Conservation (phyloP, 92 coral and sea anemone species). For the Palythoa heliodiscus region DNA sequence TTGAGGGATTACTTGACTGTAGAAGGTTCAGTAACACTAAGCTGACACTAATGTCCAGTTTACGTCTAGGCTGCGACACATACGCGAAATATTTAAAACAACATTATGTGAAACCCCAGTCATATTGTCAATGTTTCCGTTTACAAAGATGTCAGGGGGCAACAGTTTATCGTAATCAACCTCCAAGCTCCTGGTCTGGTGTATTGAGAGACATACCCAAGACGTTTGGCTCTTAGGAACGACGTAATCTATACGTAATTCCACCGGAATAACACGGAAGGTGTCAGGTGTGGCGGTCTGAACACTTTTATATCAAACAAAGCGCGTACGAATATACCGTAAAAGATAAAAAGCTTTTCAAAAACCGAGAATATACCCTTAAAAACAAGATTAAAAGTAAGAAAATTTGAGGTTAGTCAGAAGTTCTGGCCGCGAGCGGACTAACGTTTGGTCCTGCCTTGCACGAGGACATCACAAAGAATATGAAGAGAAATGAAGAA, state of each 20-base stretch:
- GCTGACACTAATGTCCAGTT: not conserved
- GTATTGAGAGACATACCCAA: conserved; percentile 25
- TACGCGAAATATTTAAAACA: conserved; percentile 11
- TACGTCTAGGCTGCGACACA: conserved; percentile 7
- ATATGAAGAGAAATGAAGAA: no score
- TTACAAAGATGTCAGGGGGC: conserved; percentile 16
- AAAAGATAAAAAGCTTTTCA: no score
- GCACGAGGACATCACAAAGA: no score
- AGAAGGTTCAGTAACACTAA: conserved; percentile 1
- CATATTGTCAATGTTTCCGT: conserved; percentile 9
- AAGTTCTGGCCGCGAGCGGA: not conserved
- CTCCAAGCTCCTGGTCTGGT: not conserved
- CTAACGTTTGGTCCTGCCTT: no score
- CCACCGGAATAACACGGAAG: not conserved
- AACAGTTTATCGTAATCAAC: conserved; percentile 10
- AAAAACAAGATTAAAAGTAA: no score
- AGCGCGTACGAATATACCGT: not conserved
- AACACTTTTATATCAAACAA: not conserved
- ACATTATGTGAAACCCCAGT: not conserved
- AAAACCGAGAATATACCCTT: no score
- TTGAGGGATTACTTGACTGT: conserved; percentile 32
- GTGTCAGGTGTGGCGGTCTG: not conserved
- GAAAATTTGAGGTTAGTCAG: not conserved
- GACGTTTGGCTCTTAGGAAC: conserved; percentile 1
- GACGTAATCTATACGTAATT: not conserved